Evolutionary conservation across 2,888 invertebrate genomes (phyloP), one percentile per base, ranked within the genome.

Genomic region (Agriotes lineatus): DNA sequence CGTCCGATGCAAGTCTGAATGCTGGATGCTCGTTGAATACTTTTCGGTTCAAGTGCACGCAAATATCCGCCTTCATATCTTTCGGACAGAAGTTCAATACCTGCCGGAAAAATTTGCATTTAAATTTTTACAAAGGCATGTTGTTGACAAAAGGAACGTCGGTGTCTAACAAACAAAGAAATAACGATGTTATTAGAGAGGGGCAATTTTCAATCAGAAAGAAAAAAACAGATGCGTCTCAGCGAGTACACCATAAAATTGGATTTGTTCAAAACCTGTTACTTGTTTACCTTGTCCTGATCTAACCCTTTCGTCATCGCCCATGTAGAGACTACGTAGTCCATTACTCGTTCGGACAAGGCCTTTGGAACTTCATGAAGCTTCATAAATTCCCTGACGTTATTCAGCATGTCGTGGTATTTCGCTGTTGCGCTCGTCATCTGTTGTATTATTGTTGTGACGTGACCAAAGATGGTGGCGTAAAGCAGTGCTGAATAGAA

Each of bases 51-150:
- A 99, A 90, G 87, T 99, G 99, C 79, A 99, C 99, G 88, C 99
- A 99, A 84, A 99, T 97, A 86, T 99, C 99, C 62, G 99, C 99
- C 86, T 98, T 99, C 99, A 99, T 99, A 88, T 99, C 99, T 87
- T 99, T 99, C 57, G 99, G 99, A 87, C 99, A 99, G 89, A 99
- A 99, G 88, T 98, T 97, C 81, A 99, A 90, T 82, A 99, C 99
- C 96, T 96, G 88, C 35, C 81, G 82, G 12, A 62, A 63, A 59
- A 57, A 50, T 56, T 67, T 25, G 30, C 39, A 58, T 68, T 61
- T 67, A 61, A 44, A 62, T 62, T 50, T 62, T n/a, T n/a, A n/a
- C n/a, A n/a, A n/a, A n/a, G n/a, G n/a, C n/a, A n/a, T n/a, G 18
- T 52, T 66, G 44, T 66, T 67, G 45, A 70, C 66, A 48, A 52